These are phyloP conservation scores for Solenodon paradoxus DNA, from an alignment of 2,113 vertebrate species.

Conservation along the genomic window DNA sequence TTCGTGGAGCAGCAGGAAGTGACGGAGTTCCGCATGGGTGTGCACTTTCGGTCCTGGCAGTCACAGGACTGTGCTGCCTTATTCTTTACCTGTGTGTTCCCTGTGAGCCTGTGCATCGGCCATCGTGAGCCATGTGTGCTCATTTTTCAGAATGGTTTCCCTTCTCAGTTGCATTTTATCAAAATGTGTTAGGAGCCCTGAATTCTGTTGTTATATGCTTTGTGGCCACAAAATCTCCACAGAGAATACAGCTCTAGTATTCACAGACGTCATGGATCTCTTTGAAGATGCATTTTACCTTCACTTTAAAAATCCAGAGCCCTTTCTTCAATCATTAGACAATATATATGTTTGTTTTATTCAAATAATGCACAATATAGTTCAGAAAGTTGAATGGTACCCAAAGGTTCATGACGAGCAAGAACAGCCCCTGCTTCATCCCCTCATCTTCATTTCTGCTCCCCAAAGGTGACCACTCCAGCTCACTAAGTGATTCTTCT, in stretches of 20 bases:
- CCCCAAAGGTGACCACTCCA: not conserved
- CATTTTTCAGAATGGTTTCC: not conserved
- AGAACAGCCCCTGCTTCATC: not conserved
- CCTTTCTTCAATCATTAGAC: not conserved
- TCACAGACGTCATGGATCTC: not conserved
- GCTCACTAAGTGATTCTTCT: not conserved
- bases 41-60: not conserved
- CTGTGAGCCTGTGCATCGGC: not conserved
- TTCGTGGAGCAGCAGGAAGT: rapidly evolving
- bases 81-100: not conserved
- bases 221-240: not conserved
- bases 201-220: not conserved
- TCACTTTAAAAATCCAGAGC: not conserved
- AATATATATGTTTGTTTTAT: not conserved
- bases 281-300: not conserved
- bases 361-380: not conserved
- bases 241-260: not conserved
- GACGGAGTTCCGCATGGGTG: not conserved
- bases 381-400: not conserved
- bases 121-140: too few species aligned
- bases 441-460: not conserved
- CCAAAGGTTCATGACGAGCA: rapidly evolving
- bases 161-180: not conserved
- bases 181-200: not conserved
- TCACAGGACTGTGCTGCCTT: not conserved